Percentiles rank a stretch among this genome's conserved stretches.
phyloP scores from a whole-genome alignment of 2,888 invertebrate genomes.

The Pandemis corylana region DNA sequence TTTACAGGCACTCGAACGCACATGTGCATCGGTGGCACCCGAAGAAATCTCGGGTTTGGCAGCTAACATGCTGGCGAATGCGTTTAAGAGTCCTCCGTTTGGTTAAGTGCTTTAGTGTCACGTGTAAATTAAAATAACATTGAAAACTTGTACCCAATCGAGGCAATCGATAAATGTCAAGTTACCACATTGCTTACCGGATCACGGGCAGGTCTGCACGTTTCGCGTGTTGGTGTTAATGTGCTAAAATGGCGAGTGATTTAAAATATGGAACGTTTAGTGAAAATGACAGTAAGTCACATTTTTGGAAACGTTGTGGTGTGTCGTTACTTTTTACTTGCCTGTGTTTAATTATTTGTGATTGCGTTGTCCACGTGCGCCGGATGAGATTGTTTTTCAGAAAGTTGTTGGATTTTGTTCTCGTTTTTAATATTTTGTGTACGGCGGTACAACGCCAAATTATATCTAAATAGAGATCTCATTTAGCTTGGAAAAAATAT shows the following conservation, averaged over 20 bases:
- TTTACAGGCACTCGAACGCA: no score
- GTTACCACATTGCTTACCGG: slow-evolving; percentile 12
- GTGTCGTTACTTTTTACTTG: background rate
- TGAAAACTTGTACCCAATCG: slow-evolving; percentile 3
- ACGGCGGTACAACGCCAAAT: no score
- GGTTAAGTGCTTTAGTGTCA: background rate
- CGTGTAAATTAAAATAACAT: slow-evolving; percentile 3
- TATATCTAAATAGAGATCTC: no score
- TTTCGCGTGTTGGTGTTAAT: slow-evolving; percentile 20
- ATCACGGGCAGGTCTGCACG: slow-evolving; percentile 27
- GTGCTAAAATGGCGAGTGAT: slow-evolving; percentile 22
- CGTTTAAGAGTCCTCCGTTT: no score
- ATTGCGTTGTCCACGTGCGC: background rate
- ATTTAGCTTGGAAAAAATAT: no score
- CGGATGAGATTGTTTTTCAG: background rate
- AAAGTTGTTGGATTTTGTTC: background rate
- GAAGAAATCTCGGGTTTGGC: no score
- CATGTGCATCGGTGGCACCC: no score
- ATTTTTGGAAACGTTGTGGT: background rate
- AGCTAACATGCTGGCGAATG: no score
- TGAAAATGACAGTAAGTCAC: slow-evolving; percentile 15
- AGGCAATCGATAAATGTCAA: slow-evolving; percentile 8
- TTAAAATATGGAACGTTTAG: slow-evolving; percentile 29
- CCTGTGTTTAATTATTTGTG: background rate
- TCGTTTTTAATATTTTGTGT: background rate